Evolutionary conservation across 2,113 vertebrate genomes (phyloP).

Genomic region (Gobius niger): DNA sequence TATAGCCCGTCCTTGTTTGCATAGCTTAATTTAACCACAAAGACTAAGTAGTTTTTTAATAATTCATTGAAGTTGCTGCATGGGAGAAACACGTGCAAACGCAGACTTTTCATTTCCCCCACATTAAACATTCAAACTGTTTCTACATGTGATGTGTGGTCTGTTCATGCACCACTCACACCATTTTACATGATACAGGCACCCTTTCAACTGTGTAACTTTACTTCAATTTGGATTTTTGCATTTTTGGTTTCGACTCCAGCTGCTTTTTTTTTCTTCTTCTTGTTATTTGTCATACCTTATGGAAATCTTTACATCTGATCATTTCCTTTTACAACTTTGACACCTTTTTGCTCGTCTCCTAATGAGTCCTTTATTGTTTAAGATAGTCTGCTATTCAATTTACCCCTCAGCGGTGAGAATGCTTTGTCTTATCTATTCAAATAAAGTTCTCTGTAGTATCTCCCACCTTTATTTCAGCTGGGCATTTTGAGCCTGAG

Average conservation of each 20-base stretch:
- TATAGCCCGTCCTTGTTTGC: constrained; percentile 47
- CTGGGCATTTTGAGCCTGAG: constrained; percentile 1
- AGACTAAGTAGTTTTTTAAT: constrained; percentile 51
- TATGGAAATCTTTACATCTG: too few relatives aligned
- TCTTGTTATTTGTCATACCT: too few relatives aligned
- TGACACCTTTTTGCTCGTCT: too few relatives aligned
- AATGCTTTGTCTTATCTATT: not conserved
- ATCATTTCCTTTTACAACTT: too few relatives aligned
- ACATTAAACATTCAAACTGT: constrained; percentile 43
- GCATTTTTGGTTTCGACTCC: too few relatives aligned
- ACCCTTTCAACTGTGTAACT: too few relatives aligned
- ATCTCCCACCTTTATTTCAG: not conserved
- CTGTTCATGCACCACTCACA: not conserved
- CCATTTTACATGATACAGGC: too few relatives aligned
- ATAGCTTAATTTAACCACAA: constrained; percentile 50
- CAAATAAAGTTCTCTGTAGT: not conserved
- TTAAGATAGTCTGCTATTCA: not conserved
- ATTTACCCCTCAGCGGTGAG: not conserved
- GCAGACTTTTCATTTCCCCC: constrained; percentile 26
- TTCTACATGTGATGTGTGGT: constrained; percentile 12
- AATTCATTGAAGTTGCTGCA: constrained; percentile 45
- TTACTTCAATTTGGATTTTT: too few relatives aligned
- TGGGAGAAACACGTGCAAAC: constrained; percentile 25
- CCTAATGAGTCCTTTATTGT: too few relatives aligned
- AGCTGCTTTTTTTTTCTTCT: too few relatives aligned